Evolutionary conservation across 2,113 vertebrate species (phyloP).

Genomic region (Zapornia atra): DNA sequence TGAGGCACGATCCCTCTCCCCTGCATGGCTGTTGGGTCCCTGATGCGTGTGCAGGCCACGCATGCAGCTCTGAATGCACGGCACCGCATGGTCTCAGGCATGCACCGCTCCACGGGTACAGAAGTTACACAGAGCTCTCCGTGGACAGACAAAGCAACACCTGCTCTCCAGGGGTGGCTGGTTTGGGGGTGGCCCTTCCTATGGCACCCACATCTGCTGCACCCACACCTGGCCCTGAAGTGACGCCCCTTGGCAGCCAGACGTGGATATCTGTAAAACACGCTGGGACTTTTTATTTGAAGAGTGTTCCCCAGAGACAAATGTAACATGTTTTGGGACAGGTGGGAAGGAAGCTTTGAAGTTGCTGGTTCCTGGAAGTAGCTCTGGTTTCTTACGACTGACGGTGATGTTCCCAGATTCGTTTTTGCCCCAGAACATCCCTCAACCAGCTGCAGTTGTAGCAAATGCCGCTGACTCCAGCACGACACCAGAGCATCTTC

Average conservation of each 20-base stretch:
- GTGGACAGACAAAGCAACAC: neutral
- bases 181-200: neutral
- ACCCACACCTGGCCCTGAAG: neutral
- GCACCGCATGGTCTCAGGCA: neutral
- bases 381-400: neutral
- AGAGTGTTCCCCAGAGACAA: neutral
- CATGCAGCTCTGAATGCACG: neutral
- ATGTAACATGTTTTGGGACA: neutral
- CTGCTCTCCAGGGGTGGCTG: neutral
- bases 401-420: neutral
- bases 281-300: neutral
- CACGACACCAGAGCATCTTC: neutral
- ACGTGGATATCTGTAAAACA: neutral
- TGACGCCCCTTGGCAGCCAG: neutral
- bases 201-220: rapidly evolving
- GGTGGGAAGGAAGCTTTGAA: slow-evolving; percentile 23
- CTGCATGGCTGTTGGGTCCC: neutral
- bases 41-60: rapidly evolving
- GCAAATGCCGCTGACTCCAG: neutral
- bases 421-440: neutral
- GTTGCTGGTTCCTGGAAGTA: slow-evolving; percentile 39
- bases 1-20: neutral
- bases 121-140: rapidly evolving
- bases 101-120: rapidly evolving
- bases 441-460: neutral